Evolutionary conservation across 2,888 invertebrate species (phyloP), one percentile per base, ranked within the genome.

Genomic region (Thereva unica): DNA sequence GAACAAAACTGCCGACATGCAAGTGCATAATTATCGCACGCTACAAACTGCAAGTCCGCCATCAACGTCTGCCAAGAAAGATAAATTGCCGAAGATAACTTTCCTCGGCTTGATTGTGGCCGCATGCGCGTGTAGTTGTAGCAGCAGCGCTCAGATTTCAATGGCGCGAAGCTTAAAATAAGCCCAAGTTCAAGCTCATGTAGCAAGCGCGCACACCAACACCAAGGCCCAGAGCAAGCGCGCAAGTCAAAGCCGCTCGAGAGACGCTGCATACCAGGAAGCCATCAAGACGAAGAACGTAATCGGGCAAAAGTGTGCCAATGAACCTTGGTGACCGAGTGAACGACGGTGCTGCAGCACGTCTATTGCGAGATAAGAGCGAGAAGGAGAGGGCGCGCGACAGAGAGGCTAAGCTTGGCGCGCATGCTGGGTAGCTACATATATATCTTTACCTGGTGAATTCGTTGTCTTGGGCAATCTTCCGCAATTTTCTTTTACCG

Each of bases 251-350:
- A 40, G 12, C 40, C 7, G 41, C 5, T 9, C 6, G 12, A 38
- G 6, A 12, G 41, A 10, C 54, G 41, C 38, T 8, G 55, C 6
- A 38, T 23, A 5, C 0, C 23, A 23, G 23, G 37, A 52, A 52
- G 37, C 10, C 59, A 34, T 9, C 8, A 49, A 47, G 49, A 47
- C 38, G 49, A 59, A 49, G 49, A 59, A 59, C 59, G 59, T 64
- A 64, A 64, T 64, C 53, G 64, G 44, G 4, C 53, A 53, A 52
- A 70, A 71, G 70, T 71, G 67, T 71, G 71, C 71, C 71, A 71
- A 69, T 69, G 70, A 71, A 71, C 71, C 68, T 68, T 53, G 44
- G 55, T 65, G 71, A 71, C 71, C 71, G 70, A 71, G 70, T 71
- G 70, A 71, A 71, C 71, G 69, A 9, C 49, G 56, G n/a, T 47